Evolutionary conservation across 2,797 vertebrate species (phyloP).

Genomic region (Moxostoma hubbsi): DNA sequence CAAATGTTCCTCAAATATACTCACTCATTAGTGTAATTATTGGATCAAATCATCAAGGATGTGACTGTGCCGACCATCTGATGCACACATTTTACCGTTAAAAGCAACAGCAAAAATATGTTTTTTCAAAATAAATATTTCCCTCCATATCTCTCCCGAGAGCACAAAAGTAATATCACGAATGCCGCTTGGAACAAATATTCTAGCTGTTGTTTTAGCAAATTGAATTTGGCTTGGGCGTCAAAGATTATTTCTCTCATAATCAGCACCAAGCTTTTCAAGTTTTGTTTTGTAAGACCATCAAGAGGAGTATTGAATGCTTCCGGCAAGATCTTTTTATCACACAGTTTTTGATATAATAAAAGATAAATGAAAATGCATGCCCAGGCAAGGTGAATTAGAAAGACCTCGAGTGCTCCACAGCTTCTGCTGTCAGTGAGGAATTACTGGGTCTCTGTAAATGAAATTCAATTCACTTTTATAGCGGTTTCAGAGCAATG

Average conservation of each 20-base stretch:
- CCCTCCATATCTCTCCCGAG: constrained; percentile 4
- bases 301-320: neutral
- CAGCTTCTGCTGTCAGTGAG: constrained; percentile 71
- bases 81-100: constrained; percentile 6
- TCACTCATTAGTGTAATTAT: constrained; percentile 55
- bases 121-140: constrained; percentile 16
- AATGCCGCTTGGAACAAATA: constrained; percentile 11
- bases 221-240: constrained; percentile 25
- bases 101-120: neutral
- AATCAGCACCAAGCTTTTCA: neutral
- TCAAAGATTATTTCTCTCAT: constrained; percentile 30
- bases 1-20: constrained; percentile 21
- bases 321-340: neutral
- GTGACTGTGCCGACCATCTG: neutral
- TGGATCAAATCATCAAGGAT: constrained; percentile 24
- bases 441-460: constrained; percentile 71
- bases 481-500: constrained; percentile 34
- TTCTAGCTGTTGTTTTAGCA: constrained; percentile 21
- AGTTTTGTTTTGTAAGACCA: neutral
- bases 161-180: neutral
- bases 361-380: constrained; percentile 66
- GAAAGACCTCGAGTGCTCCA: constrained; percentile 66
- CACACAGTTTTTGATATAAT: constrained; percentile 34
- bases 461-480: constrained; percentile 68
- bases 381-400: constrained; percentile 67